Percentiles rank a stretch among this genome's conserved stretches.
phyloP scores from a whole-genome alignment of 2,797 vertebrate species.

The Pseudocheirus occidentalis region DNA sequence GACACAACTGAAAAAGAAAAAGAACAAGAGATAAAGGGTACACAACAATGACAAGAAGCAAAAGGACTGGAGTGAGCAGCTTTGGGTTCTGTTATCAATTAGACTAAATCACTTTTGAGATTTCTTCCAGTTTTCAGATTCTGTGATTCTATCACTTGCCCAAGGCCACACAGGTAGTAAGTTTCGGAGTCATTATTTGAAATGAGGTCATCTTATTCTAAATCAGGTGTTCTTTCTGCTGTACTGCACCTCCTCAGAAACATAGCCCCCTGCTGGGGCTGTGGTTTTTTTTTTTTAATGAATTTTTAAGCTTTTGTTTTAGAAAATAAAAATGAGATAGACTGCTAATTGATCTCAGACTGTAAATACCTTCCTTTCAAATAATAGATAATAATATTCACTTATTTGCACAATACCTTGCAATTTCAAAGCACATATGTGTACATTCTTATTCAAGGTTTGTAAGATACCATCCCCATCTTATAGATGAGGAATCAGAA shows the following conservation, averaged over 20 bases:
- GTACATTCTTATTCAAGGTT: neutral
- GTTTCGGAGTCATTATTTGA: neutral
- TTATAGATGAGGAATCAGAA: neutral
- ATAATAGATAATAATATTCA: neutral
- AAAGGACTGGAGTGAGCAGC: neutral
- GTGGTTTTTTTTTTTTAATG: neutral
- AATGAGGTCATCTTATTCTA: neutral
- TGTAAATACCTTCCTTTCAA: constrained; percentile 3
- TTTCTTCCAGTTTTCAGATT: neutral
- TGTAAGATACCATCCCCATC: neutral
- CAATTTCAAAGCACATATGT: neutral
- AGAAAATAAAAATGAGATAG: constrained; percentile 8
- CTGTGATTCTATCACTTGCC: neutral
- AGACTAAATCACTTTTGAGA: neutral
- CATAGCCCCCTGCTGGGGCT: constrained; percentile 34
- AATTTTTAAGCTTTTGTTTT: constrained; percentile 41
- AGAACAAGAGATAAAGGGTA: neutral
- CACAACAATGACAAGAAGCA: neutral
- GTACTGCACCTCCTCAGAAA: neutral
- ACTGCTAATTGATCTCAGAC: constrained; percentile 37
- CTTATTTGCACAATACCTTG: neutral
- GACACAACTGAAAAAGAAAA: neutral
- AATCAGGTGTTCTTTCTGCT: neutral
- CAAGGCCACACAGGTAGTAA: neutral
- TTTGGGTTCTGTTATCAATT: neutral